Evolutionary conservation across 1,140 invertebrate species (phyloP), one percentile per base, ranked within the genome.

Genomic region (Portunus trituberculatus): DNA sequence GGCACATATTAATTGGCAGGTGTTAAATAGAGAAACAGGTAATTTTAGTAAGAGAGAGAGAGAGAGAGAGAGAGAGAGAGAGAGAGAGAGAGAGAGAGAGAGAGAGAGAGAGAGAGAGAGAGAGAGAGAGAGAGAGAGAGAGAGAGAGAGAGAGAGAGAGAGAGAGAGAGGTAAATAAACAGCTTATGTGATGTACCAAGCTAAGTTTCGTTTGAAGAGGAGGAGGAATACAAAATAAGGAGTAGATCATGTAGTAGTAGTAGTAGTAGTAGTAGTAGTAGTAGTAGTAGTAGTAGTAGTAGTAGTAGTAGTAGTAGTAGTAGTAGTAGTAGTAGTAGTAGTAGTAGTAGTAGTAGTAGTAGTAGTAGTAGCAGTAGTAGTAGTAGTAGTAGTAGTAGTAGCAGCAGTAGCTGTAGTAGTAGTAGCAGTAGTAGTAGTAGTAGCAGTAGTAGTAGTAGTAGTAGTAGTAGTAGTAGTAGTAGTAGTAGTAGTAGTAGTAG

Each of bases 1-100:
- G 52, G 10, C 1, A 10, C 52, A 59, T 2, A 31, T 25, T 32
- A 87, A 46, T 39, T 16, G 39, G 31, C 31, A 46, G n/a, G 84
- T 25, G 84, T 25, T 14, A 87, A 8, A 12, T 1, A 87, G 10
- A 39, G 84, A 3, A 31, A 87, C 14, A 87, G 31, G n/a, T n/a
- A n/a, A n/a, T 0, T 12, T 20, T 0, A 87, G 84, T 31, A 28
- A 0, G 2, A 3, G 84, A 87, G 84, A 87, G 84, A 87, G 84
- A 87, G 84, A 87, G 84, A 87, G 84, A 87, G 84, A 87, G 84
- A 87, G 84, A 87, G 84, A 87, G 84, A 87, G 84, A 32, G 39
- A 39, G 84, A 46, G 31, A 46, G 84, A 87, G 84, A 46, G 84
- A 46, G 84, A 46, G 84, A 46, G 84, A 46, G 84, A 46, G 84